Percentiles rank a stretch among this genome's conserved stretches.
These are phyloP conservation scores for Ptyas mucosa DNA, from an alignment of 2,113 vertebrate species.

Conservation along the genomic window DNA sequence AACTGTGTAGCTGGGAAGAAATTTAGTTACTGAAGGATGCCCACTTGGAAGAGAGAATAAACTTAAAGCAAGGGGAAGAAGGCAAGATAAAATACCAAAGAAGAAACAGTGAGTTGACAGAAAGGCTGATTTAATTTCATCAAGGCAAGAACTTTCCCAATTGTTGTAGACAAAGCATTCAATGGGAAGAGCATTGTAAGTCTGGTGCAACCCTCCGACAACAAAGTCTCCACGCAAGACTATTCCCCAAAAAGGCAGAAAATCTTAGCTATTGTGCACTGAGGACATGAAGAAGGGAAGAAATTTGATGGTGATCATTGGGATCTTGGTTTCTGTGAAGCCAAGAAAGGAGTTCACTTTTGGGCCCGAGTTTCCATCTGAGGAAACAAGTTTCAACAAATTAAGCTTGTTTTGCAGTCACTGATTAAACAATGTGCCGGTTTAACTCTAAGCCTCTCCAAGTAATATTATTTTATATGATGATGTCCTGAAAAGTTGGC, in stretches of 20 bases:
- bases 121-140: background rate
- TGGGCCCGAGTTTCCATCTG: background rate
- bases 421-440: background rate
- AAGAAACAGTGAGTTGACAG: background rate
- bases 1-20: background rate
- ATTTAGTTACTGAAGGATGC: background rate
- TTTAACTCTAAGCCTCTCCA: background rate
- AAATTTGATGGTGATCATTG: background rate
- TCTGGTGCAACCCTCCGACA: background rate
- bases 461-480: background rate
- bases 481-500: constrained; percentile 36
- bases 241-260: background rate
- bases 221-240: background rate
- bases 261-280: background rate
- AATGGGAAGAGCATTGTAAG: background rate
- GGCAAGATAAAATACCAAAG: background rate
- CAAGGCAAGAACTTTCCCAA: background rate
- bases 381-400: background rate
- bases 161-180: background rate
- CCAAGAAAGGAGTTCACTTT: background rate
- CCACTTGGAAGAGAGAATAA: background rate
- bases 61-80: background rate
- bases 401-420: background rate
- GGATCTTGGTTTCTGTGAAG: background rate
- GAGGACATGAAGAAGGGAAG: background rate